Base-by-base conservation (phyloP, 1,140 invertebrate species). In the Apis florea region DNA sequence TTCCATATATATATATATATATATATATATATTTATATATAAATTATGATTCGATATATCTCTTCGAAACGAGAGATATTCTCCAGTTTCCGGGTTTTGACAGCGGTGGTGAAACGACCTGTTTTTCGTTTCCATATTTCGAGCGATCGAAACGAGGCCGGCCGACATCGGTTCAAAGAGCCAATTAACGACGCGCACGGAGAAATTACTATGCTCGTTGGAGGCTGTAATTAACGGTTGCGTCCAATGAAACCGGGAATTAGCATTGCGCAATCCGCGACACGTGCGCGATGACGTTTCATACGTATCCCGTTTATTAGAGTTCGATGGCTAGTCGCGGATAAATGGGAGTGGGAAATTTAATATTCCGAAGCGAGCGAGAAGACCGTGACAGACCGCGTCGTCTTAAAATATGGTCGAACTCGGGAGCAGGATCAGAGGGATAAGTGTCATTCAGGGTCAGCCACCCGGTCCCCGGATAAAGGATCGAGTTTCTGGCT, bases 391-490 rank as follows among this genome's bases (percentile, higher is more conserved):
- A 74, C 79, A 59, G 53, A 40, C 4, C 53, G 13, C 10, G 63
- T 58, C 71, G 21, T 59, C 79, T 81, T 67, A 75, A 81, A 81
- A 81, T 75, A 81, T 81, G 72, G 54, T 67, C 66, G 15, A 58
- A 47, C 19, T 59, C 51, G 78, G 71, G 63, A 24, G 12, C 59
- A 26, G 54, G 68, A 19, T 9, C 67, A 26, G 54, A 75, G 47
- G 63, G 63, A 81, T 58, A 58, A 74, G 49, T 59, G 54, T 80
- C 78, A 75, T 56, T 54, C 53, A 58, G 58, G 56, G n/a, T 66
- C 40, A 53, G 19, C 53, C 40, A 24, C 56, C n/a, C 15, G 24
- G 24, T 10, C 54, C 31, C 31, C 15, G 63, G 53, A 67, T 75
- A 67, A 81, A 81, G 63, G 79, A 81, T 81, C 61, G 79, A 56